phyloP scores from a whole-genome alignment of 2,113 vertebrate species.

The Falcunculus frontatus region DNA sequence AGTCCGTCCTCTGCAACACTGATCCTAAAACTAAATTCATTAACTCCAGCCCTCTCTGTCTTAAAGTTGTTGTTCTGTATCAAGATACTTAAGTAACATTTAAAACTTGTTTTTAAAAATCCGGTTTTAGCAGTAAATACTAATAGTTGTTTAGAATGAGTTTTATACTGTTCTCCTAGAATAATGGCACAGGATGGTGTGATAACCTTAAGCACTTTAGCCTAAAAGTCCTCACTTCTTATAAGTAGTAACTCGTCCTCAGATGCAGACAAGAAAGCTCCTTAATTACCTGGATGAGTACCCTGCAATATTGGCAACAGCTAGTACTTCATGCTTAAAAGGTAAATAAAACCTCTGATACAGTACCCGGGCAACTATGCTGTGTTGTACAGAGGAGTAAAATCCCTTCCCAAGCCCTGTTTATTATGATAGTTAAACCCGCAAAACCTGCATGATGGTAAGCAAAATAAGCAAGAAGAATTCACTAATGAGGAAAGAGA shows the following conservation, averaged over 20 bases:
- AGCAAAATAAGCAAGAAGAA: not conserved
- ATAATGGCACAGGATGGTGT: not conserved
- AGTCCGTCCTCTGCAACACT: not conserved
- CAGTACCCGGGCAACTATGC: not conserved
- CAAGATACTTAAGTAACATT: not conserved
- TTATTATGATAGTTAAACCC: not conserved
- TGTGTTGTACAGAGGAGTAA: not conserved
- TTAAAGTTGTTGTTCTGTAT: not conserved
- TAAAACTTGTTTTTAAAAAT: not conserved
- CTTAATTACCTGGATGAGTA: not conserved
- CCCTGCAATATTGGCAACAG: not conserved
- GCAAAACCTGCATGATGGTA: not conserved
- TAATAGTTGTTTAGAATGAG: not conserved
- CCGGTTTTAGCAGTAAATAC: not conserved
- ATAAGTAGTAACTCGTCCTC: not conserved
- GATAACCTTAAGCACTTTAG: not conserved
- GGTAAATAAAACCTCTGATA: not conserved
- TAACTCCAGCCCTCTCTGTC: not conserved
- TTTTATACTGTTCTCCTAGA: not conserved
- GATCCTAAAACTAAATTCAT: not conserved
- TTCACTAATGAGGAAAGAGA: not conserved
- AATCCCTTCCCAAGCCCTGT: not conserved
- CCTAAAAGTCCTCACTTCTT: not conserved
- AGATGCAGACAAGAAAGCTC: not conserved
- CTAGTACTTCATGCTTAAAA: not conserved